These are phyloP conservation scores for Neotoma lepida DNA, from an alignment of 2,113 vertebrate species.

Conservation along the genomic window DNA sequence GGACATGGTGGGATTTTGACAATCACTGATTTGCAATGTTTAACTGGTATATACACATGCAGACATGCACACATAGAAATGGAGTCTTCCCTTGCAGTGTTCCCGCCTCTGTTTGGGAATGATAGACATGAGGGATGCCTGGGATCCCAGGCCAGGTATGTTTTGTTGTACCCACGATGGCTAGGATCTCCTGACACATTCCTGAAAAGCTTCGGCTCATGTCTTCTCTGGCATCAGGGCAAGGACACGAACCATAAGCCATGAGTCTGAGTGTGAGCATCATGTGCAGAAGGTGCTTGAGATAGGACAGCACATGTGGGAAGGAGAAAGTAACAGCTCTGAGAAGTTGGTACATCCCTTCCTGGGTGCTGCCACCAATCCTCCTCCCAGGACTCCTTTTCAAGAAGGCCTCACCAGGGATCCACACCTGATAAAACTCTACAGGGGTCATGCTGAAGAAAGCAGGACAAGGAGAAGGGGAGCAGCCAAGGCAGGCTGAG, in stretches of 20 bases:
- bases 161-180: neutral
- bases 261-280: conserved; percentile 78
- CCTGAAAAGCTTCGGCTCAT: too few species aligned
- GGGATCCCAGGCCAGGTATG: neutral
- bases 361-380: too few species aligned
- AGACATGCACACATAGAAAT: neutral
- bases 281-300: conserved; percentile 77
- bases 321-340: neutral
- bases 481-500: neutral
- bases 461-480: neutral
- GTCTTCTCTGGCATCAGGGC: neutral
- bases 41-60: neutral
- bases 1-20: neutral
- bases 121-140: neutral
- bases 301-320: conserved; percentile 73
- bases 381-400: too few species aligned
- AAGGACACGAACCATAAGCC: conserved; percentile 68
- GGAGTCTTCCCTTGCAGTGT: conserved; percentile 78
- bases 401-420: too few species aligned
- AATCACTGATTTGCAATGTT: neutral
- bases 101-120: neutral
- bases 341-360: neutral
- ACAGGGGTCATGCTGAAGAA: neutral
- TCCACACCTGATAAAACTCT: too few species aligned
- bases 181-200: neutral